Conservation (phyloP, 2,888 invertebrate genomes). For the Cheilosia grossa region DNA sequence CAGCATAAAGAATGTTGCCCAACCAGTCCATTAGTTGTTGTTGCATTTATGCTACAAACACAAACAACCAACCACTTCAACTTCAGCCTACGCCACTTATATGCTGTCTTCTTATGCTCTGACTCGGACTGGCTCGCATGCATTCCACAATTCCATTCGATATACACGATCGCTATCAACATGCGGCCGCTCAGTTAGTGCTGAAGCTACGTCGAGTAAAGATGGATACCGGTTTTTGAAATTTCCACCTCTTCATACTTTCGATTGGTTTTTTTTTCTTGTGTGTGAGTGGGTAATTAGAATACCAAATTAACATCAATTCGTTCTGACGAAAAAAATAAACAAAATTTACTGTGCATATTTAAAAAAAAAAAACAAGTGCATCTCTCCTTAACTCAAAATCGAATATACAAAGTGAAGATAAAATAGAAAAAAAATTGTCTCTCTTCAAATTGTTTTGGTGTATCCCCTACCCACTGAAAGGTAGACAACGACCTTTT, state of each 20-base stretch:
- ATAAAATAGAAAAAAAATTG: slow-evolving; percentile 45
- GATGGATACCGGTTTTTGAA: slow-evolving; percentile 47
- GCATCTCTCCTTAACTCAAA: slow-evolving; percentile 31
- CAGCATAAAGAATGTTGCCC: slow-evolving; percentile 60
- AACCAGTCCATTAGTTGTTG: slow-evolving; percentile 46
- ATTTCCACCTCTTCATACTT: slow-evolving; percentile 23
- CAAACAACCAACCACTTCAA: slow-evolving; percentile 2
- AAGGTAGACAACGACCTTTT: slow-evolving; percentile 53
- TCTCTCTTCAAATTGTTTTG: slow-evolving; percentile 13
- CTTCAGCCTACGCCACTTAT: no score
- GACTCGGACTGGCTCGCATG: not conserved
- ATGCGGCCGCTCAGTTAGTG: slow-evolving; percentile 59
- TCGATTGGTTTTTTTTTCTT: slow-evolving; percentile 22
- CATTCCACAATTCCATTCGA: slow-evolving; percentile 54
- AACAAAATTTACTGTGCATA: slow-evolving; percentile 41
- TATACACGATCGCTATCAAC: slow-evolving; percentile 74
- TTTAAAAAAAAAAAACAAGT: slow-evolving; percentile 29
- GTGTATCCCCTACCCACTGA: slow-evolving; percentile 29
- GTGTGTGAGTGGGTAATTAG: slow-evolving; percentile 23
- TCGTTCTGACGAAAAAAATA: slow-evolving; percentile 43
- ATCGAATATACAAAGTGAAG: slow-evolving; percentile 39
- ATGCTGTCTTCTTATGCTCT: not conserved
- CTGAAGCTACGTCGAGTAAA: slow-evolving; percentile 57
- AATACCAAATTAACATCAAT: slow-evolving; percentile 44
- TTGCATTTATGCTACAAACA: slow-evolving; percentile 8